Conservation (phyloP, 2,797 vertebrate species). For the Pristis pectinata region DNA sequence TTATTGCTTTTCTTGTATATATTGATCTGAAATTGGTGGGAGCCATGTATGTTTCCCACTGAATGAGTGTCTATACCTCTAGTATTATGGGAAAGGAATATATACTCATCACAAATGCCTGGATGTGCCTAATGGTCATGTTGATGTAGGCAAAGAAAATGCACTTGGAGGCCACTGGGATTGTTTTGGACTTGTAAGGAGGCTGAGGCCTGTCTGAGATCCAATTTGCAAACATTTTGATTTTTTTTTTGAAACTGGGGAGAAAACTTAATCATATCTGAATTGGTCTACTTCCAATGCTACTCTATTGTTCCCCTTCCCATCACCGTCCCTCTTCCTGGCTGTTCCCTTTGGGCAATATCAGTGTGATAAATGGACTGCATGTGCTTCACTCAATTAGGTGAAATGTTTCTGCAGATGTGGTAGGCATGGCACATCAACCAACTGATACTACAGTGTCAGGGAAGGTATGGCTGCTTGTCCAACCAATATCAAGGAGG, state of each 20-base stretch:
- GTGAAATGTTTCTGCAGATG: too few species aligned
- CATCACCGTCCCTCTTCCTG: neutral
- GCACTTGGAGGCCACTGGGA: too few species aligned
- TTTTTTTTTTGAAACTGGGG: neutral
- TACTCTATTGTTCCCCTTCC: neutral
- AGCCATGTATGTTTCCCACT: neutral
- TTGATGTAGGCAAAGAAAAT: too few species aligned
- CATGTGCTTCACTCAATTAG: too few species aligned
- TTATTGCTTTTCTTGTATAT: too few species aligned
- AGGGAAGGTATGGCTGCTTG: too few species aligned
- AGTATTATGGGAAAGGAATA: neutral
- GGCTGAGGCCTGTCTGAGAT: too few species aligned
- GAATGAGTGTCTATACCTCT: neutral
- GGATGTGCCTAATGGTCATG: neutral
- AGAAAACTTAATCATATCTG: too few species aligned
- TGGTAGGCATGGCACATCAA: too few species aligned
- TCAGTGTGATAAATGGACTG: neutral
- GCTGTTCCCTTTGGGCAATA: neutral
- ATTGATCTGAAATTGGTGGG: neutral
- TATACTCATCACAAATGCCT: neutral
- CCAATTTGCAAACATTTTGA: neutral
- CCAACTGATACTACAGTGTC: too few species aligned
- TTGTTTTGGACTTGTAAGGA: too few species aligned
- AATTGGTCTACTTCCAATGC: neutral
- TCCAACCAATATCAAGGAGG: too few species aligned